Base-by-base conservation (phyloP, 35 echinoderm and acorn worm genomes). In the Ophioderma brevispina region DNA sequence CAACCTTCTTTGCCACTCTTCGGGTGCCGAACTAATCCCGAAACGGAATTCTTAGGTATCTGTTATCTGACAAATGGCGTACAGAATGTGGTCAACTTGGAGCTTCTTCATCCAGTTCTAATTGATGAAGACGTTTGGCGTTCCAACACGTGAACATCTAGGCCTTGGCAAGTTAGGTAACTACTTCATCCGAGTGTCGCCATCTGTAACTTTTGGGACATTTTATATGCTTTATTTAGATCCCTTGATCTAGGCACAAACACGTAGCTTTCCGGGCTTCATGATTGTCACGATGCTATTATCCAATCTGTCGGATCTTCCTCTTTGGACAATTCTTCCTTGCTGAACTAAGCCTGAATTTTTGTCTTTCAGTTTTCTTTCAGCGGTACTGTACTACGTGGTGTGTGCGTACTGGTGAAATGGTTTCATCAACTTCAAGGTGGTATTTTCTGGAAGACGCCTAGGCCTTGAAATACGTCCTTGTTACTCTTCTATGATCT, bases 1-100 rank as follows among this genome's bases (percentile, higher is more conserved):
- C 76, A 86, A 75, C 15, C 79, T 37, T 84, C 89, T 37, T 55
- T 95, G 94, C 32, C 79, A 92, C 82, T 88, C 89, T 64, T 92
- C 79, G 1, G 94, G 89, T 38, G 84, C 89, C 36, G 89, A 83
- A 25, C 70, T 32, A 70, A 84, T 92, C 2, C 89, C 84, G 36
- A 95, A 92, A 36, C n/a, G 84, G 78, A 84, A 95, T 93, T 19
- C 87, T 35, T n/a, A 50, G 76, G 39, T 70, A 96, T 35, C 94
- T 34, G 78, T n/a, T 88, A 92, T 39, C 89, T 39, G 31, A 84
- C 85, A 31, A 91, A 87, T 17, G 89, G 84, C 34, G 89, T 88
- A 56, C 84, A 39, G 56, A 91, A 91, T 3, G 78, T 88, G 32
- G 85, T 91, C 11, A 92, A 38, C 35, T 87, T 59, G 52, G 37